These are phyloP conservation scores for Orius insidiosus DNA, from an alignment of 1,140 invertebrate species.

Conservation along the genomic window DNA sequence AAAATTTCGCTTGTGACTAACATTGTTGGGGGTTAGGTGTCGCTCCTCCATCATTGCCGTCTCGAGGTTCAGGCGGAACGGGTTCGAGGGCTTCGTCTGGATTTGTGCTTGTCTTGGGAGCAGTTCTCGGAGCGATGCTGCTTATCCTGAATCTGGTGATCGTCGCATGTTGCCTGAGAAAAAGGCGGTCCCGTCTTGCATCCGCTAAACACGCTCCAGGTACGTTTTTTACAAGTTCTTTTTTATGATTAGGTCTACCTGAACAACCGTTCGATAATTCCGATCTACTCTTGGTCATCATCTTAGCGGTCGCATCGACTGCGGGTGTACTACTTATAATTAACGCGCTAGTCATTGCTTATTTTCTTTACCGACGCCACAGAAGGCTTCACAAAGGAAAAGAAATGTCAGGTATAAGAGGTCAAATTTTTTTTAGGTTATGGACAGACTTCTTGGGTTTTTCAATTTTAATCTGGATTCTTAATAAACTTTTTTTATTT, in stretches of 20 bases:
- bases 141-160: constrained; percentile 66
- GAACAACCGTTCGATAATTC: constrained; percentile 44
- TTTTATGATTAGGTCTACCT: constrained; percentile 32
- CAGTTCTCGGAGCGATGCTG: constrained; percentile 49
- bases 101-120: constrained; percentile 53
- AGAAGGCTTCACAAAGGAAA: constrained; percentile 25
- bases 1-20: constrained; percentile 10
- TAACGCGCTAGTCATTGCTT: constrained; percentile 66
- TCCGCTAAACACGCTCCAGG: constrained; percentile 13
- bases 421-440: constrained; percentile 1
- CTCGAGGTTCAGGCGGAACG: constrained; percentile 18
- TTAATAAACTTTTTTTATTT: no score
- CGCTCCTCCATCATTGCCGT: constrained; percentile 17
- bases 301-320: constrained; percentile 62
- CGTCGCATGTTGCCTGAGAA: constrained; percentile 71
- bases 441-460: no score
- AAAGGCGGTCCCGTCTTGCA: constrained; percentile 28
- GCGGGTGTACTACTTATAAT: constrained; percentile 59
- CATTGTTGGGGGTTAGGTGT: constrained; percentile 17
- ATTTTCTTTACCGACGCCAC: constrained; percentile 61
- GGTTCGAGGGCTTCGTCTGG: constrained; percentile 8
- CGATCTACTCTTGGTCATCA: constrained; percentile 56
- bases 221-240: constrained; percentile 20
- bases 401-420: constrained; percentile 7
- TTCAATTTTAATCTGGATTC: no score